phyloP scores from a whole-genome alignment of 2,113 vertebrate genomes.

The Eidolon helvum region DNA sequence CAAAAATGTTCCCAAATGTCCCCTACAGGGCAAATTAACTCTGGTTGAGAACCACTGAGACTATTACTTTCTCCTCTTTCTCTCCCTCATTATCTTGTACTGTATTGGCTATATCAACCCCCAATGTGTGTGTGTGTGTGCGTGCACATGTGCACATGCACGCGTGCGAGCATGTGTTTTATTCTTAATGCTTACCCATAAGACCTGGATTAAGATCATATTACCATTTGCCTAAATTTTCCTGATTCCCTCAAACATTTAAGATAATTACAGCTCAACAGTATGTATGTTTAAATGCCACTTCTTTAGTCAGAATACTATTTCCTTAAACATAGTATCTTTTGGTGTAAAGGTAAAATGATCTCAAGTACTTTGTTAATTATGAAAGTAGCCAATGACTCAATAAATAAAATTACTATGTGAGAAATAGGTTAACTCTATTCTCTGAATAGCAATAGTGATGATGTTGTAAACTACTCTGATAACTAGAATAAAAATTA shows the following conservation, averaged over 20 bases:
- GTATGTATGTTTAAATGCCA: neutral
- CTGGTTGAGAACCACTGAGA: neutral
- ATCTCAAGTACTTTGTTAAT: constrained; percentile 6
- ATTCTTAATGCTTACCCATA: neutral
- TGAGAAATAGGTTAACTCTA: neutral
- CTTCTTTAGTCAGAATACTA: neutral
- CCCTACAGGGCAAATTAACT: neutral
- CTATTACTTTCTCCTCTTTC: neutral
- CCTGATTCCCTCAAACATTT: constrained; percentile 34
- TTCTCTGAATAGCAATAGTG: neutral
- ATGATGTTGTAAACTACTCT: neutral
- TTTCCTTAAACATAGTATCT: neutral
- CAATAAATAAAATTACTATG: neutral
- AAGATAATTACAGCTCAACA: neutral
- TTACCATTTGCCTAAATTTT: neutral
- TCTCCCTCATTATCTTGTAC: neutral
- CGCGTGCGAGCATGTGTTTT: neutral
- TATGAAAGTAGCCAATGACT: neutral
- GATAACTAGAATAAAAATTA: constrained; percentile 2
- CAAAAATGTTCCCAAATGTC: neutral
- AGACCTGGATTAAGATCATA: neutral
- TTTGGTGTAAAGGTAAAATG: neutral
- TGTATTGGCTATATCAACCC: neutral
- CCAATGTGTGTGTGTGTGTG: neutral
- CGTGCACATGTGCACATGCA: too few species aligned